Evolutionary conservation across 1,140 invertebrate species (phyloP).

Genomic region (Drosophila ironensis): DNA sequence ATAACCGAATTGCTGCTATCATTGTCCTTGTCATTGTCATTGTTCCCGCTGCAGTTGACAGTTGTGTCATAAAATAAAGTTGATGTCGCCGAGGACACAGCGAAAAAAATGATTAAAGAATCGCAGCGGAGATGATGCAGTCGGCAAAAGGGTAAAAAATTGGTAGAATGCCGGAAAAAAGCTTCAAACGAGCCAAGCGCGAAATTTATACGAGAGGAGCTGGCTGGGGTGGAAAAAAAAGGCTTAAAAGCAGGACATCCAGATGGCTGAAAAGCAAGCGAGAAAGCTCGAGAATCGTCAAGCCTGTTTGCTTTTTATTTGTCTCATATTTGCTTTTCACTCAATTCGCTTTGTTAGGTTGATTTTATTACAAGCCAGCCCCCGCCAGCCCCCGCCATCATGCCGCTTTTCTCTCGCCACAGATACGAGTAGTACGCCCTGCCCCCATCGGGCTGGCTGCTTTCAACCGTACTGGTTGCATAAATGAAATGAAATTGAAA

Average conservation of each 20-base stretch:
- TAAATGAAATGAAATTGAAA: slow-evolving; percentile 77
- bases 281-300: slow-evolving; percentile 25
- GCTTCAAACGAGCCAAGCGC: slow-evolving; percentile 41
- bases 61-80: slow-evolving; percentile 68
- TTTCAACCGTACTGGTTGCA: slow-evolving; percentile 14
- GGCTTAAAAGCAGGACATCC: slow-evolving; percentile 38
- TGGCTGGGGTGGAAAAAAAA: background rate
- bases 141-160: background rate
- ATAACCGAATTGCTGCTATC: slow-evolving; percentile 50
- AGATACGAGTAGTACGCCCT: too few species aligned
- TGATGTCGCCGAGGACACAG: slow-evolving; percentile 29
- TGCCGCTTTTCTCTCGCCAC: too few species aligned
- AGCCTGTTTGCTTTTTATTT: slow-evolving; percentile 73
- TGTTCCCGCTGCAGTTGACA: slow-evolving; percentile 59
- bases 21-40: slow-evolving; percentile 23
- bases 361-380: slow-evolving; percentile 63
- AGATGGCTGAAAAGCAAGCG: slow-evolving; percentile 1
- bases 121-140: background rate
- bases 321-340: slow-evolving; percentile 79
- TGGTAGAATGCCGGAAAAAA: background rate
- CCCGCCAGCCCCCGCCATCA: background rate
- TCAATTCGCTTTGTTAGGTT: slow-evolving; percentile 74
- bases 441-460: background rate
- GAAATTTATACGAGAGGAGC: slow-evolving; percentile 43
- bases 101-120: background rate